Conservation (phyloP, 2,888 invertebrate genomes). For the Drosophila setosimentum region DNA sequence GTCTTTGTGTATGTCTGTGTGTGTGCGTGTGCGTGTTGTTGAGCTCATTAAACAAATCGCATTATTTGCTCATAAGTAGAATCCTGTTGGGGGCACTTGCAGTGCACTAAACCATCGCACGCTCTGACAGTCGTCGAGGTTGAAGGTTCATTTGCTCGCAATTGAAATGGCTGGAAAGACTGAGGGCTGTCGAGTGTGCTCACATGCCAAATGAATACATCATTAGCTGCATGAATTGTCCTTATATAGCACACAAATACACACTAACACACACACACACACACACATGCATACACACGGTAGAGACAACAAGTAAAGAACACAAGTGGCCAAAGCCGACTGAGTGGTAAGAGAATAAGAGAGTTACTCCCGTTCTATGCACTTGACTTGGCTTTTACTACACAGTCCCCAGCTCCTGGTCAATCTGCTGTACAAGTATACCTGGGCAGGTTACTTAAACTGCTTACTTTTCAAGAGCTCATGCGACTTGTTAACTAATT, state of each 20-base stretch:
- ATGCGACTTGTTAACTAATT: conserved; percentile 72
- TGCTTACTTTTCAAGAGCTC: conserved; percentile 66
- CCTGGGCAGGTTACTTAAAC: conserved; percentile 62
- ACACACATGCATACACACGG: background rate
- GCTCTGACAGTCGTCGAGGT: conserved; percentile 64
- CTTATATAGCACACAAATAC: conserved; percentile 40
- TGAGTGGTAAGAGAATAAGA: conserved; percentile 33
- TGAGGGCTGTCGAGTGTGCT: conserved; percentile 38
- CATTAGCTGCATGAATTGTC: conserved; percentile 77
- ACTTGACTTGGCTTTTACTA: conserved; percentile 15
- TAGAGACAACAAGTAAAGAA: conserved; percentile 16
- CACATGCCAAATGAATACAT: conserved; percentile 77
- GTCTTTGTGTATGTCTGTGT: conserved; percentile 8
- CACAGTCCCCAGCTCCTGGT: conserved; percentile 4
- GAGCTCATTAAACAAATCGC: conserved; percentile 76
- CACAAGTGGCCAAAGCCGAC: conserved; percentile 60
- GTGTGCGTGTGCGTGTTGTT: conserved; percentile 15
- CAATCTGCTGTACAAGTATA: conserved; percentile 16
- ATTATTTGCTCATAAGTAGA: conserved; percentile 67
- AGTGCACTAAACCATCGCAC: conserved; percentile 66
- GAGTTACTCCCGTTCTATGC: conserved; percentile 10
- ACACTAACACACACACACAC: conserved; percentile 10
- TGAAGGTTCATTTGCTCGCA: conserved; percentile 72
- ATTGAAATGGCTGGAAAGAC: conserved; percentile 65
- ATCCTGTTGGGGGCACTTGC: conserved; percentile 52